Base-by-base conservation (phyloP, 1,140 invertebrate genomes). In the Aleiodes sp. region DNA sequence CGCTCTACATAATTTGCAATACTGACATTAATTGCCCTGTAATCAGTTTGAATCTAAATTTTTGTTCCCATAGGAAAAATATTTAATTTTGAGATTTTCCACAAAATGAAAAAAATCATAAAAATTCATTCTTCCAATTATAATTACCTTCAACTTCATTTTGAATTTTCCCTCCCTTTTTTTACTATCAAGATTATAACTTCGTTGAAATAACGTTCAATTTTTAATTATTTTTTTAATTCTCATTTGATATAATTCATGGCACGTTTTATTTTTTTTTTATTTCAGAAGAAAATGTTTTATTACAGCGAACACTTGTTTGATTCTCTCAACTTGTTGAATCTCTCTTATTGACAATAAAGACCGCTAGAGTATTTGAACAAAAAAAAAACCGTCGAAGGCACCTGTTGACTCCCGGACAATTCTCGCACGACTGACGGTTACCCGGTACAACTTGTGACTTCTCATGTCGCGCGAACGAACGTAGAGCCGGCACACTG, bases 371-470 rank as follows among this genome's bases (percentile, higher is more conserved):
- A 8, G 12, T 33, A 1, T 33, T 1, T 33, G 7, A 4, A 33
- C 4, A 33, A 33, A 33, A 33, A 33, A 33, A 33, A 33, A 12
- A 56, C 14, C n/a, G 33, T 39, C 4, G 33, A 39, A 21, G 64
- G 74, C 83, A 86, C 85, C 82, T 86, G 83, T 84, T 85, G 76
- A 84, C 84, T 82, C 80, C 80, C 79, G 81, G 84, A 79, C 83
- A 82, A 84, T 81, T 82, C 80, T 85, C 65, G 79, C 77, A 73
- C 84, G 84, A 87, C 85, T 87, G 85, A 84, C 82, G 80, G 76
- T 76, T 75, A 72, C 76, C 60, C 28, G 67, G 41, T 63, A 59
- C 75, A 72, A 71, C 76, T 76, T 75, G 75, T 76, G 77, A 78
- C 80, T 78, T 76, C 77, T 81, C 79, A 79, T 80, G 70, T 72